Conservation (phyloP, 2,113 vertebrate genomes). For the Onychostoma macrolepis region DNA sequence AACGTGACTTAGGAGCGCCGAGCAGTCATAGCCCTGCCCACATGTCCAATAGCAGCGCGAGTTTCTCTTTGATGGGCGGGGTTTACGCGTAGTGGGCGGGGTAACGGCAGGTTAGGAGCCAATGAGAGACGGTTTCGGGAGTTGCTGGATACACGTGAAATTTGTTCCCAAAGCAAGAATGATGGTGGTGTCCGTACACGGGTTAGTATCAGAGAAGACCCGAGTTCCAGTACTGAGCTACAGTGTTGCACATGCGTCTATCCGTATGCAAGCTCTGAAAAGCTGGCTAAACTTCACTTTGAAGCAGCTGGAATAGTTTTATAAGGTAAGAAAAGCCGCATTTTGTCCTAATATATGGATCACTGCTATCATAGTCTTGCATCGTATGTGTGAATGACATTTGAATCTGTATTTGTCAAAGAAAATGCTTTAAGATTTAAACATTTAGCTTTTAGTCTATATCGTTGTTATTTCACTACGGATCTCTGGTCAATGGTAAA, state of each 20-base stretch:
- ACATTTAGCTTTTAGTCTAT: not conserved
- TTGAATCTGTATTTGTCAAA: not conserved
- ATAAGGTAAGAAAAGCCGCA: not conserved
- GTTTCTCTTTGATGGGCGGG: slow-evolving; percentile 1
- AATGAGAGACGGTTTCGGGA: slow-evolving; percentile 24
- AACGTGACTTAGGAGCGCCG: slow-evolving; percentile 50
- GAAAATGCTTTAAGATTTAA: not conserved
- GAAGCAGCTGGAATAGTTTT: not conserved
- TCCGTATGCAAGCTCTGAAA: not conserved
- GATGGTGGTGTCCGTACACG: slow-evolving; percentile 7
- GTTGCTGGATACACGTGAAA: slow-evolving; percentile 26
- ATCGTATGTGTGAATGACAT: not conserved
- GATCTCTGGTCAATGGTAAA: not conserved
- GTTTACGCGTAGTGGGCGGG: not conserved
- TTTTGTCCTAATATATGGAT: not conserved
- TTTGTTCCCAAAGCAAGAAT: slow-evolving; percentile 31
- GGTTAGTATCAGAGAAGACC: not conserved
- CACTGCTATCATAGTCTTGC: not conserved
- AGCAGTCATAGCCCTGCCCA: slow-evolving; percentile 14
- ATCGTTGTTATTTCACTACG: not conserved
- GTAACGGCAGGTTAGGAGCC: not conserved
- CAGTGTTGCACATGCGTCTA: not conserved
- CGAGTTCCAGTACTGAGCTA: not conserved
- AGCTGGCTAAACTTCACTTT: not conserved
- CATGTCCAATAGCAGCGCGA: slow-evolving; percentile 17